Evolutionary conservation across 2,113 vertebrate genomes (phyloP), one percentile per base, ranked within the genome.

Genomic region (Sarotherodon lohbergeri): DNA sequence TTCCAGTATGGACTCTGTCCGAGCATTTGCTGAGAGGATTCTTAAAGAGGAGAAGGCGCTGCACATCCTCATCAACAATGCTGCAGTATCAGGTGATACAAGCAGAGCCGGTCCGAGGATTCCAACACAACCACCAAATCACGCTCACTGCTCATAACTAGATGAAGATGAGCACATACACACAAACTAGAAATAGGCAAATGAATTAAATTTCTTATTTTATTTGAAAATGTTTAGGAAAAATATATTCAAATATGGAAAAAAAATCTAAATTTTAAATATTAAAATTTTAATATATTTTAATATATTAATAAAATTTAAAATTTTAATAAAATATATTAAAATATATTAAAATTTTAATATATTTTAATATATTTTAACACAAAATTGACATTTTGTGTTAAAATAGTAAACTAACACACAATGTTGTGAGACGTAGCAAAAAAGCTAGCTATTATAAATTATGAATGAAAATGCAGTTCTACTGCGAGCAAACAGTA

Each of bases 11-110:
- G 94, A 95, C 6, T 99, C 98, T 0, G 95, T 99, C 80, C 94
- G 92, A 1, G 87, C 83, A 32, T 99, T 99, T 16, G 94, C 95
- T 2, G 4, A 54, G 24, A 80, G 61, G 2, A 94, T 98, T 87
- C 91, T 96, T 9, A 39, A 84, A 7, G 94, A 98, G 71, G 97
- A 97, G 91, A 88, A 94, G 81, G 94, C 94, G 3, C 95, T 98
- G 24, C 96, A 98, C 7, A 96, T 98, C 66, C 95, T 98, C 7
- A 95, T 98, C 10, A 99, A 98, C 92, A 98, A 98, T 2, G 98
- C 98, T 0, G 98, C 84, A 0, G 80, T 92, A 13, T 94, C 95
- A 63, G 98, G 97, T 98, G 50, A 84, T 3, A 3, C 1, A 46
- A 12, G 1, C 10, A 39, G 34, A 39, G 34, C 4, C 19, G 2